A percentile compares a stretch with the other conserved stretches of the same genome.
Evolutionary conservation across 2,797 vertebrate species (phyloP).

Genomic region (Enteromius radiatus): DNA sequence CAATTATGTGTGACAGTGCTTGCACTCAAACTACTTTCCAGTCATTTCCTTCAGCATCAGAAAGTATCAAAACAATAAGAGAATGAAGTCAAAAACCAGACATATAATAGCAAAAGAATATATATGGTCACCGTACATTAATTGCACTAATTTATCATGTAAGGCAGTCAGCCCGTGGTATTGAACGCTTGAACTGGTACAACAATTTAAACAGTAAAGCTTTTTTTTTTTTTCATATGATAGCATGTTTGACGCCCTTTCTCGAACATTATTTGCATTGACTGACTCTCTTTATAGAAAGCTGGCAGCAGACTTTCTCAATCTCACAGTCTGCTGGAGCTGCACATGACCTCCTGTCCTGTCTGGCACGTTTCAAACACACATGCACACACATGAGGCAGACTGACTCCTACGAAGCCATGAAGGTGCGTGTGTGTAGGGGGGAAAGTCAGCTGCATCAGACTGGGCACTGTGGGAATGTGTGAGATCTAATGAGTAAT

Average conservation of each 20-base stretch:
- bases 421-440: constrained; percentile 8
- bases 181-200: neutral
- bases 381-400: neutral
- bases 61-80: neutral
- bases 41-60: neutral
- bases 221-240: neutral
- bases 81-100: neutral
- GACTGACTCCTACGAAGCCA: constrained; percentile 9
- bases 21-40: neutral
- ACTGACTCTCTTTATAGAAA: constrained; percentile 21
- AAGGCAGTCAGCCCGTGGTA: neutral
- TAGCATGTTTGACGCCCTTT: neutral
- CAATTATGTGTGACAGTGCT: neutral
- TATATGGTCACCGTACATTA: neutral
- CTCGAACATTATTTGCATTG: constrained; percentile 8
- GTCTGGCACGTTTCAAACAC: constrained; percentile 29
- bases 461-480: neutral
- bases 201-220: neutral
- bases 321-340: constrained; percentile 19
- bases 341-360: constrained; percentile 32
- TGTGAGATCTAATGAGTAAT: constrained; percentile 27
- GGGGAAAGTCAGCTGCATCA: constrained; percentile 13
- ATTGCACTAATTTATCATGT: neutral
- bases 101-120: neutral
- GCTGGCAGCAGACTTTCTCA: constrained; percentile 10